Conservation (phyloP, 2,888 invertebrate species). For the Drosophila pegasa region DNA sequence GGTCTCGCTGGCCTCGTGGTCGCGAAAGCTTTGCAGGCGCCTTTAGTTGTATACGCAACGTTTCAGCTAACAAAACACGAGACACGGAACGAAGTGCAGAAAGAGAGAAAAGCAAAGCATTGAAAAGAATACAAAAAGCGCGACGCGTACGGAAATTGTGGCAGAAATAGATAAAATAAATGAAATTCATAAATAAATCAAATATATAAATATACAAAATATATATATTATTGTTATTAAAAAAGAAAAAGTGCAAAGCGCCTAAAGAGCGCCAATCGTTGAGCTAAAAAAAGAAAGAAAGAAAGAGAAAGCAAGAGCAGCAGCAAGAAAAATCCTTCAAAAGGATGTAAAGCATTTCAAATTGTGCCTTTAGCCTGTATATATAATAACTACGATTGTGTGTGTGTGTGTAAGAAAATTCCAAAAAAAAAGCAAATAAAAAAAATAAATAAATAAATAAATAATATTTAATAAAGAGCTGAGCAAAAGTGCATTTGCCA, state of each 20-base stretch:
- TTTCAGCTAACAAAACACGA: constrained; percentile 78
- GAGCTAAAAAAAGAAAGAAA: constrained; percentile 33
- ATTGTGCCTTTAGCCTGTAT: constrained; percentile 65
- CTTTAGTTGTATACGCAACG: constrained; percentile 83
- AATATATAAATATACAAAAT: constrained; percentile 14
- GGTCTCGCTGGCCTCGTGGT: constrained; percentile 68
- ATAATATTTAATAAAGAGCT: constrained; percentile 12
- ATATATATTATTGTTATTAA: constrained; percentile 4
- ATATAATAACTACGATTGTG: constrained; percentile 13
- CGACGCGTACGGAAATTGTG: constrained; percentile 73
- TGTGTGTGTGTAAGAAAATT: constrained; percentile 37
- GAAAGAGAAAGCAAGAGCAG: constrained; percentile 23
- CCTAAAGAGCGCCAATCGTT: constrained; percentile 66
- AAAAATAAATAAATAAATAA: constrained; percentile 5
- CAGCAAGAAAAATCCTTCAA: constrained; percentile 60
- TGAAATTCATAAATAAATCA: neutral
- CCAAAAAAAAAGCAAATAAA: constrained; percentile 11
- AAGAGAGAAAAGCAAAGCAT: constrained; percentile 16
- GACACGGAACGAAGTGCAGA: constrained; percentile 57
- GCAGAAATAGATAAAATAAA: constrained; percentile 27
- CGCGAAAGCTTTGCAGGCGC: constrained; percentile 79
- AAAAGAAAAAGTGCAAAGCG: constrained; percentile 47
- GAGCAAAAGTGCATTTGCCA: constrained; percentile 56
- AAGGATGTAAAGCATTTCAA: constrained; percentile 77
- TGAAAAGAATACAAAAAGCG: constrained; percentile 29